Conservation (phyloP, 2,888 invertebrate species). For the Argynnis bischoffii region DNA sequence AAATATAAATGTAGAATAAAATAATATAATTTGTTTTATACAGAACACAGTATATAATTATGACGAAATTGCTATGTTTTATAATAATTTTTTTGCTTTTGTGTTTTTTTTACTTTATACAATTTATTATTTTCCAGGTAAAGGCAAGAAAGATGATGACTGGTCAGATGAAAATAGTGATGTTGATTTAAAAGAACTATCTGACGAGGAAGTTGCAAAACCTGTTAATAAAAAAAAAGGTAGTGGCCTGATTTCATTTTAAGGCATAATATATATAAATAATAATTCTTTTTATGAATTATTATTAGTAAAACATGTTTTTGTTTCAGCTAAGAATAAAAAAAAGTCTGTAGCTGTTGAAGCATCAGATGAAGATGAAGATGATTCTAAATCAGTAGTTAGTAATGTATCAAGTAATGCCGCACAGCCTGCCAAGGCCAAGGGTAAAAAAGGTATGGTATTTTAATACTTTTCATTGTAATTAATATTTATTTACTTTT, state of each 20-base stretch:
- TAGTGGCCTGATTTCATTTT: conserved; percentile 44
- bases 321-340: conserved; percentile 54
- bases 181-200: conserved; percentile 66
- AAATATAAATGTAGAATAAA: no score
- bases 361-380: conserved; percentile 79
- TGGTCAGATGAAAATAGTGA: conserved; percentile 81
- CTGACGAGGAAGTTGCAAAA: conserved; percentile 69
- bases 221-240: conserved; percentile 76
- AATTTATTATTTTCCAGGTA: conserved; percentile 52
- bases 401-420: conserved; percentile 66
- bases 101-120: no score
- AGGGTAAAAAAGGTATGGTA: conserved; percentile 63
- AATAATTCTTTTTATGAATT: neutral
- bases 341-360: conserved; percentile 73
- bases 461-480: conserved; percentile 13
- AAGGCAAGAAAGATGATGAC: conserved; percentile 80
- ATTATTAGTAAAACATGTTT: neutral
- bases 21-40: no score
- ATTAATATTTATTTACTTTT: neutral
- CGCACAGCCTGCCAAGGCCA: conserved; percentile 55
- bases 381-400: conserved; percentile 64
- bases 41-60: no score
- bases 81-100: no score
- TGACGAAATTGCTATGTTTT: no score
- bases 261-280: neutral